Base-by-base conservation (phyloP, 1,140 invertebrate species). In the Holcopasites calliopsidis region DNA sequence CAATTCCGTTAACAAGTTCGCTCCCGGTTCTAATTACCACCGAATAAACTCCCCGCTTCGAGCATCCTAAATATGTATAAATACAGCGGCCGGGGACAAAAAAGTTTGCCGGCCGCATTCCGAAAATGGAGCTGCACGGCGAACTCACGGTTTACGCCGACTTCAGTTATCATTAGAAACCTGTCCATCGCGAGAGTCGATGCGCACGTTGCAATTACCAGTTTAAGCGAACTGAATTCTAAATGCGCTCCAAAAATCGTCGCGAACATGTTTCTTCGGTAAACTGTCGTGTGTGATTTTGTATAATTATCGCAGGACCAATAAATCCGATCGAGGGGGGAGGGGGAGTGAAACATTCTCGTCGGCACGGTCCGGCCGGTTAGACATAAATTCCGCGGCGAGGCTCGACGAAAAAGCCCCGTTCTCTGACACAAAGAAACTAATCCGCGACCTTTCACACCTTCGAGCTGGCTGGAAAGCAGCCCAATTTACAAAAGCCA, bases 1-100 rank as follows among this genome's bases (percentile, higher is more conserved):
- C 61, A 64, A 74, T 66, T 57, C 64, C 61, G 71, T 74, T 74
- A 66, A 74, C 71, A 74, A 66, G 71, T 66, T 47, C 31, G 21
- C 40, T 28, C 28, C 60, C 40, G 38, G 60, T 44, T 66, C 40
- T 74, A 74, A 74, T 74, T 74, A 74, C 61, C 71, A 11, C 40
- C 3, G 38, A 74, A 55, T 57, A 57, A 74, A 74, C 61, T 66
- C 3, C 49, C 50, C 49, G 38, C 49, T 40, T 65, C 50, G 26
- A 73, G 60, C 54, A 23, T 65, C 50, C 11, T 6, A 52, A 28
- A 52, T 55, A 44, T 23, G n/a, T n/a, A 54, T 11, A 52, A 62
- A 72, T 31, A 72, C 26, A 42, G n/a, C 7, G 3, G 21, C 0
- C 31, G 8, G 3, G 71, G 10, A 33, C 11, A 54, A 55, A 66